phyloP scores from a whole-genome alignment of 2,888 invertebrate species.

The Azorinus chamasolen region DNA sequence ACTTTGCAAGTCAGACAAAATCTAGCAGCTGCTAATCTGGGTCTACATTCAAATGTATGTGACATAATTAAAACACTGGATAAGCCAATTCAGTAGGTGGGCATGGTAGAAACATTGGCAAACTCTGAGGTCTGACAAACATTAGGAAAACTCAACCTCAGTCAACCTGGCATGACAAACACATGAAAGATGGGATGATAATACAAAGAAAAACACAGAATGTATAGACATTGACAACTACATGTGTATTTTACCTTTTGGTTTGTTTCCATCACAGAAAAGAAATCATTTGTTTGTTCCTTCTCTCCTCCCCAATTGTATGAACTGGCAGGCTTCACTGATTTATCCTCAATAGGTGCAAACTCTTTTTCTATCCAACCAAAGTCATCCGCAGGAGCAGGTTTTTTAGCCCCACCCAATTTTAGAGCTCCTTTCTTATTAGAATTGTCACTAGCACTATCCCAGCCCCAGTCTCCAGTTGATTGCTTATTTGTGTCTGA shows the following conservation, averaged over 20 bases:
- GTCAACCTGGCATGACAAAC: too few relatives aligned
- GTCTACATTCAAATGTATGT: too few relatives aligned
- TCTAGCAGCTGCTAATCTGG: too few relatives aligned
- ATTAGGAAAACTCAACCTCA: too few relatives aligned
- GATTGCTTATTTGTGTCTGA: constrained; percentile 21
- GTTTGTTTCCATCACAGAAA: constrained; percentile 60
- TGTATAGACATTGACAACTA: too few relatives aligned
- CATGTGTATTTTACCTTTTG: constrained; percentile 39
- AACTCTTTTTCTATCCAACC: constrained; percentile 74
- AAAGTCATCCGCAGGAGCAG: constrained; percentile 51
- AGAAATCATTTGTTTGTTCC: constrained; percentile 78
- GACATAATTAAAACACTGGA: too few relatives aligned
- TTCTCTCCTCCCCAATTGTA: constrained; percentile 82
- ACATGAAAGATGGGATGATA: too few relatives aligned
- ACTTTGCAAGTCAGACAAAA: too few relatives aligned
- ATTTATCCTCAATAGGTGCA: constrained; percentile 68
- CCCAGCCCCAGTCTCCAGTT: constrained; percentile 55
- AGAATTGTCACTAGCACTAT: constrained; percentile 33
- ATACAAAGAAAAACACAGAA: too few relatives aligned
- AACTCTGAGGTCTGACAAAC: too few relatives aligned
- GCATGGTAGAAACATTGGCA: too few relatives aligned
- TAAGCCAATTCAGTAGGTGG: too few relatives aligned
- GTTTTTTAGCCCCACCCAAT: constrained; percentile 55
- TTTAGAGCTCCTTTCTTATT: constrained; percentile 58
- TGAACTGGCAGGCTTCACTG: constrained; percentile 74